Evolutionary conservation across 2,113 vertebrate genomes (phyloP).

Genomic region (Centropus bengalensis): DNA sequence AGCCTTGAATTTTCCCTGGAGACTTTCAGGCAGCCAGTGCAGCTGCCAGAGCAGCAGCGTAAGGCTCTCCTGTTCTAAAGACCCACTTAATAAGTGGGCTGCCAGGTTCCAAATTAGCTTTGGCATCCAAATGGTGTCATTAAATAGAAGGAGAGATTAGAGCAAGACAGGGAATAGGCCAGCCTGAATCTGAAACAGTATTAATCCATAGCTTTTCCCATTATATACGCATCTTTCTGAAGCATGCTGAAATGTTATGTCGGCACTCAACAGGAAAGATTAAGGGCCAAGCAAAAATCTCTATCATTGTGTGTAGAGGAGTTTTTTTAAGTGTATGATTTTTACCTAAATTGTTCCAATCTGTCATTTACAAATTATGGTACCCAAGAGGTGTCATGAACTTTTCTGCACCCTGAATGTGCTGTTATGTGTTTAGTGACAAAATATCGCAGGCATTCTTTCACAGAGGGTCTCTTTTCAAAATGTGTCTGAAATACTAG

Average conservation of each 20-base stretch:
- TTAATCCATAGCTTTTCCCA: background rate
- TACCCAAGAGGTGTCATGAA: background rate
- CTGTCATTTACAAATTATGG: background rate
- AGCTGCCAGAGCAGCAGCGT: conserved; percentile 22
- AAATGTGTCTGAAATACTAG: background rate
- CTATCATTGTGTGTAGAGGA: background rate
- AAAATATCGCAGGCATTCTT: background rate
- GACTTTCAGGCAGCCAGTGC: background rate
- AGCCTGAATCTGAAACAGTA: background rate
- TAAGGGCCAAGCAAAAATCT: background rate
- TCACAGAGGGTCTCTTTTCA: background rate
- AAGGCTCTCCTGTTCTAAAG: background rate
- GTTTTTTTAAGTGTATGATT: background rate
- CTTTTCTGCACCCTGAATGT: background rate
- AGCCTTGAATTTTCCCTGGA: conserved; percentile 25
- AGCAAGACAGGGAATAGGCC: background rate
- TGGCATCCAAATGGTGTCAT: background rate
- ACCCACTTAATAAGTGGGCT: conserved; percentile 7
- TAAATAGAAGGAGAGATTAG: background rate
- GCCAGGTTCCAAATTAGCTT: conserved; percentile 1
- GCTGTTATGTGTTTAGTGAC: background rate
- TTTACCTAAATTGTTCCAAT: background rate
- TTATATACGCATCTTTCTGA: background rate
- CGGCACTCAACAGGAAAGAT: background rate
- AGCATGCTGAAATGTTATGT: background rate